A percentile compares a stretch with the other conserved stretches of the same genome.
Evolutionary conservation across 1,140 invertebrate genomes (phyloP).

Genomic region (Mycetomoellerius zeteki): DNA sequence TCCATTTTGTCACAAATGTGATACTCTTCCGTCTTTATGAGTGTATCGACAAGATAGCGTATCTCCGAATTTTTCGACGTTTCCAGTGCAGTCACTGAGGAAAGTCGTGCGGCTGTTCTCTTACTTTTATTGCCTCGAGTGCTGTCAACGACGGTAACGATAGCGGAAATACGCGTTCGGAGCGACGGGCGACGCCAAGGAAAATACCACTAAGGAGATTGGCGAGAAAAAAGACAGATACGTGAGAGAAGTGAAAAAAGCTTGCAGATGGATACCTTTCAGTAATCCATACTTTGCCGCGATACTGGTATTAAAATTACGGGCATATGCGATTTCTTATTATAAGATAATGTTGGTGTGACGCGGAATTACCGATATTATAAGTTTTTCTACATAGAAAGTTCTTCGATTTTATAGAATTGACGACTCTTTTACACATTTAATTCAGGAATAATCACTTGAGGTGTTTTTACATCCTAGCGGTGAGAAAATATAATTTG

Average conservation of each 20-base stretch:
- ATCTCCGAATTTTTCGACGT: conserved; percentile 8
- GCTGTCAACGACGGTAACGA: not conserved
- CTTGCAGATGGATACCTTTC: conserved; percentile 66
- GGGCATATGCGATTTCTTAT: conserved; percentile 77
- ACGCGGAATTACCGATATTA: too few species aligned
- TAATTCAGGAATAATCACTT: too few species aligned
- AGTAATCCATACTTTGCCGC: conserved; percentile 76
- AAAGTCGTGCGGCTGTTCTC: not conserved
- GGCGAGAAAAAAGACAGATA: not conserved
- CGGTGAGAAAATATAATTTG: too few species aligned
- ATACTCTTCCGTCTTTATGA: conserved; percentile 10
- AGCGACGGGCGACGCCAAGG: not conserved
- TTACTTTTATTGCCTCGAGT: conserved; percentile 36
- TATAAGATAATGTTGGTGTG: conserved; percentile 24
- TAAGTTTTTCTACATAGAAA: too few species aligned
- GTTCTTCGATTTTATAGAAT: too few species aligned
- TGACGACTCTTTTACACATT: too few species aligned
- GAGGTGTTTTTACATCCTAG: too few species aligned
- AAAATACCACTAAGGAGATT: not conserved
- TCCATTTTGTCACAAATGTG: conserved; percentile 19
- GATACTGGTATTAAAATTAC: conserved; percentile 82
- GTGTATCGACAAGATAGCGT: not conserved
- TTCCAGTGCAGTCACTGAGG: not conserved
- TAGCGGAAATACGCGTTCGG: not conserved
- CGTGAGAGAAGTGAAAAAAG: conserved; percentile 18